Evolutionary conservation across 2,113 vertebrate genomes (phyloP).

Genomic region (Tragelaphus strepsiceros): DNA sequence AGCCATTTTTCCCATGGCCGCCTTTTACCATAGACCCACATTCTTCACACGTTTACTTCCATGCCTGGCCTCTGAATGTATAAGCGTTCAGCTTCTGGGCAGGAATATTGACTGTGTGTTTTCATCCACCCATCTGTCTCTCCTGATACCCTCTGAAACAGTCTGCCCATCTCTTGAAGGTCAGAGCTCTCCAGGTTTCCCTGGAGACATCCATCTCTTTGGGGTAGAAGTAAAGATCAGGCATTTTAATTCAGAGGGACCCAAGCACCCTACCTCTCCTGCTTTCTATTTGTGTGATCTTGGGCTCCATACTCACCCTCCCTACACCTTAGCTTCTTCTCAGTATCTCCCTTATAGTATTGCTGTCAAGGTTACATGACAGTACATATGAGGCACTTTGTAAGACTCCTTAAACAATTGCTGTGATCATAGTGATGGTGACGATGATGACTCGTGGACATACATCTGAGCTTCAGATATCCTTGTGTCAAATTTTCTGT

Average conservation of each 20-base stretch:
- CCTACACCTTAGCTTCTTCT: neutral
- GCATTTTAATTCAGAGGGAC: neutral
- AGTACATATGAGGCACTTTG: neutral
- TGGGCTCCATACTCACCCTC: neutral
- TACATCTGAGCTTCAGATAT: neutral
- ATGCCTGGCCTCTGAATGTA: neutral
- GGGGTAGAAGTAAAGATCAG: neutral
- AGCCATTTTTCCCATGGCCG: neutral
- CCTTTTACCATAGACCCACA: neutral
- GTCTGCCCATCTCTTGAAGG: neutral
- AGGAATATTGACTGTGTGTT: neutral
- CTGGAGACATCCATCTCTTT: neutral
- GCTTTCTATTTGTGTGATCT: neutral
- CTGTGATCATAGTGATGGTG: neutral
- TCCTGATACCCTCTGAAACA: too few relatives aligned
- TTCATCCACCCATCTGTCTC: neutral
- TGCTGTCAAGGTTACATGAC: neutral
- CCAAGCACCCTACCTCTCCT: neutral
- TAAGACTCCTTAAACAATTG: neutral
- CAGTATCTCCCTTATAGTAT: neutral
- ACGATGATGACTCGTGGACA: neutral
- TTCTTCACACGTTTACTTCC: neutral
- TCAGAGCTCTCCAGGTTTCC: neutral
- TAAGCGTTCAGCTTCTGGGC: neutral
- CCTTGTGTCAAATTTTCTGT: neutral